Evolutionary conservation across 2,888 invertebrate genomes (phyloP), one percentile per base, ranked within the genome.

Genomic region (Eurytoma californica): DNA sequence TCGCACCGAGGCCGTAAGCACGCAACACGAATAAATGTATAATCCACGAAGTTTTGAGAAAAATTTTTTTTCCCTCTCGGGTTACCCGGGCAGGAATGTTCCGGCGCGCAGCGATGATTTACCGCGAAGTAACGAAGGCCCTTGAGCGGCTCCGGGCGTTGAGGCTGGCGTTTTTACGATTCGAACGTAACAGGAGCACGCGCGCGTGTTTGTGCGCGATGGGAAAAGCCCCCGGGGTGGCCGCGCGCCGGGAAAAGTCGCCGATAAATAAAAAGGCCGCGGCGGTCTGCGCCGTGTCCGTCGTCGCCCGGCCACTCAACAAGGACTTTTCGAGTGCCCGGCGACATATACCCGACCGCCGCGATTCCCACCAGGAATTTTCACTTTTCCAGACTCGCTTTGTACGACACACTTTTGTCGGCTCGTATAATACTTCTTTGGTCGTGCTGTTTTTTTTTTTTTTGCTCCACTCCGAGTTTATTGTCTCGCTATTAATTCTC

Each of bases 91-190:
- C 0, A 39, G 9, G 7, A 39, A 39, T 39, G 7, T 9, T 39
- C 39, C 39, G 39, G 39, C 39, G 39, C 39, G 39, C 39, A 7
- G 39, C 57, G 24, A 20, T 77, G 79, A 75, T 75, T 75, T 65
- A 79, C 66, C 58, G 30, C 30, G 53, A 65, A 75, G 60, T 75
- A 70, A 79, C 66, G 79, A 75, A 74, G 66, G n/a, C 18, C 51
- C 70, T 75, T 58, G 66, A 70, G 58, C 16, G 12, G 63, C 30
- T 7, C 58, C 24, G 24, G 30, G 68, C 65, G 79, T 74, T 69
- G 74, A 74, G 61, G 51, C 20, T 68, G 72, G 80, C 80, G 58
- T 73, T 72, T 72, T 80, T 77, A 77, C 72, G 80, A 72, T 61
- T 63, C 67, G 24, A 20, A 39, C 39, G 51, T 20, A 20, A 65